Evolutionary conservation across 2,797 vertebrate genomes (phyloP).

Genomic region (Anguilla anguilla): DNA sequence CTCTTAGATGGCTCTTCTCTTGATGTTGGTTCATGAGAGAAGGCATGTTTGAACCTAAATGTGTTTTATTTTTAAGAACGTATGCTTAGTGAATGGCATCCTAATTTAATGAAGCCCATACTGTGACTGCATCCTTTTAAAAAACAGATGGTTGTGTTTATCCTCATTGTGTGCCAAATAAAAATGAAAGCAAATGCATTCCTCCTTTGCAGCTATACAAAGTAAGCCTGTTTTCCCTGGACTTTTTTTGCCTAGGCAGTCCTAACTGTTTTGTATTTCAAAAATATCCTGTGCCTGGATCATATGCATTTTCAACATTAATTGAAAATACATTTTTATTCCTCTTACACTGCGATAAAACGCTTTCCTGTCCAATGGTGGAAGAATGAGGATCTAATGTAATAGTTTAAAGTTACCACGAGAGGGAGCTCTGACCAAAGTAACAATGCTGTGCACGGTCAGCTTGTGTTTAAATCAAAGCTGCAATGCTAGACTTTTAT

Average conservation of each 20-base stretch:
- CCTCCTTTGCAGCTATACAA: neutral
- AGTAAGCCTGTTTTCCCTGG: neutral
- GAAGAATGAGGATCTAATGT: neutral
- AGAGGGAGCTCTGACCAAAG: constrained; percentile 35
- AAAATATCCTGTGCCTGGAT: neutral
- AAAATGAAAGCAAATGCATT: neutral
- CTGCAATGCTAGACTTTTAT: constrained; percentile 16
- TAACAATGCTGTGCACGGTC: neutral
- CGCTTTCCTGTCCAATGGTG: neutral
- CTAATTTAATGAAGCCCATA: neutral
- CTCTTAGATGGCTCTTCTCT: constrained; percentile 6
- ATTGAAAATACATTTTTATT: neutral
- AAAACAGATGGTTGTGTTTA: neutral
- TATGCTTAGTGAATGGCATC: neutral
- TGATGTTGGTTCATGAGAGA: constrained; percentile 2
- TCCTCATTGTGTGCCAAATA: neutral
- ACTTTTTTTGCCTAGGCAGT: neutral
- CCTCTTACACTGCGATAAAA: neutral
- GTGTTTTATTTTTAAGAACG: neutral
- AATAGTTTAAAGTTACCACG: constrained; percentile 20
- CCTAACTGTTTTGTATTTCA: neutral
- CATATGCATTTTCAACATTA: neutral
- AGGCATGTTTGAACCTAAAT: neutral
- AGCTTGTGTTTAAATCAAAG: constrained; percentile 19
- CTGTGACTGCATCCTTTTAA: neutral